Base-by-base conservation (phyloP, 2,797 vertebrate species). In the Muscicapa comitata region DNA sequence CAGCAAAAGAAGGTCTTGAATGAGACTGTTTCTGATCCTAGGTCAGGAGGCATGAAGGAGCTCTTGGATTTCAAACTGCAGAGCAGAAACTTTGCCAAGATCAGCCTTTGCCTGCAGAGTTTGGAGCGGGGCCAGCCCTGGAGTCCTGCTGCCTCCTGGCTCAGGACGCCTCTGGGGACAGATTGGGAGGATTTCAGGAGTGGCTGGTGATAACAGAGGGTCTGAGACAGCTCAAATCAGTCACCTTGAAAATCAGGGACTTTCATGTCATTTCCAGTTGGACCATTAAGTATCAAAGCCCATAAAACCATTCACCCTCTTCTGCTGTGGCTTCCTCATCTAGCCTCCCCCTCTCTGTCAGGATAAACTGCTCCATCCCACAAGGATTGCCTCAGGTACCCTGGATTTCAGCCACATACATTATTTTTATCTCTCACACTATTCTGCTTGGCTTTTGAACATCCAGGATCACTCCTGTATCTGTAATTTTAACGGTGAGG, bases 241-340 rank as follows among this genome's bases (percentile, higher is more conserved):
- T 93, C 95, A 95, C 96, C 93, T 94, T 96, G 88, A 90, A 82
- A 81, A 86, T 51, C 38, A 4, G 48, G 25, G 86, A 89, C 91
- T 93, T 93, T 68, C 10, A 1, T 37, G 50, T 66, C 58, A 4
- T 94, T 91, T 91, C 88, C 80, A 85, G 47, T 78, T 70, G 84
- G 71, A 28, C 86, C 93, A 87, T 96, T 91, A 93, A 91, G 71
- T 66, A 55, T n/a, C 11, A 9, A 63, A 94, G 78, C 71, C 67
- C 71, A 71, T 96, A 94, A 95, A 96, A 94, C 70, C 78, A 62
- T 58, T 92, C 86, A 73, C 76, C 81, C 81, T 76, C 79, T 65
- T 42, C 85, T 76, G 37, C 68, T 28, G 35, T 54, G 48, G 59
- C 75, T 20, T 71, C 54, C 72, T 63, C 13, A 6, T 29, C 23